phyloP scores from a whole-genome alignment of 2,113 vertebrate species.

The Gasterosteus aculeatus region DNA sequence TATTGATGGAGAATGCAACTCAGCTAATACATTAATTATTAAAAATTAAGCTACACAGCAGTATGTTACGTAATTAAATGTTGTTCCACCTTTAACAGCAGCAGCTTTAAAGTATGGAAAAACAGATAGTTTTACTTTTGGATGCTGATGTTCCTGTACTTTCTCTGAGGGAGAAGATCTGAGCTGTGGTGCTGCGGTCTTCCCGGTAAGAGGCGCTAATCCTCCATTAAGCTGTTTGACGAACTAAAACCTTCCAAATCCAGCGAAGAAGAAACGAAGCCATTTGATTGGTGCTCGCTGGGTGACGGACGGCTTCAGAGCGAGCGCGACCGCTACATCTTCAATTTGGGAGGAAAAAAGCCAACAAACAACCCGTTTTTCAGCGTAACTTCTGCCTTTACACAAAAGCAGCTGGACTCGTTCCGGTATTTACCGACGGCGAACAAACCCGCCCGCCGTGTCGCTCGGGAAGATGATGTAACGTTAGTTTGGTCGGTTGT shows the following conservation, averaged over 20 bases:
- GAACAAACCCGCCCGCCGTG: not conserved
- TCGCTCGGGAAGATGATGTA: not conserved
- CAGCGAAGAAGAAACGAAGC: constrained; percentile 40
- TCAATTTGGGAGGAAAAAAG: constrained; percentile 20
- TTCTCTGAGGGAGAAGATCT: too few species aligned
- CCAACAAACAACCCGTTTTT: not conserved
- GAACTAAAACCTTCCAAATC: not conserved
- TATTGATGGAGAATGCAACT: not conserved
- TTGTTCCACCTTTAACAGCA: not conserved
- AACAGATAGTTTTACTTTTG: not conserved
- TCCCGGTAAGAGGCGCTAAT: not conserved
- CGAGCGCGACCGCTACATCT: constrained; percentile 43
- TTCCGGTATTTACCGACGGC: not conserved
- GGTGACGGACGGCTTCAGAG: constrained; percentile 50
- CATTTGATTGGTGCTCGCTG: constrained; percentile 62
- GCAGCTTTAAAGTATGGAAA: not conserved
- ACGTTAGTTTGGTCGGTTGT: constrained; percentile 7
- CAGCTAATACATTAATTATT: not conserved
- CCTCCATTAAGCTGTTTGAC: accelerated
- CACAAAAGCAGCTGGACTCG: not conserved
- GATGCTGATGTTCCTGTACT: not conserved
- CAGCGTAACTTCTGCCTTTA: not conserved
- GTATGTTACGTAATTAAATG: not conserved
- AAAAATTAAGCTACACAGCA: not conserved
- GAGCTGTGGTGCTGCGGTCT: not conserved